These are phyloP conservation scores for Clupea harengus DNA, from an alignment of 2,113 vertebrate species.

Conservation along the genomic window DNA sequence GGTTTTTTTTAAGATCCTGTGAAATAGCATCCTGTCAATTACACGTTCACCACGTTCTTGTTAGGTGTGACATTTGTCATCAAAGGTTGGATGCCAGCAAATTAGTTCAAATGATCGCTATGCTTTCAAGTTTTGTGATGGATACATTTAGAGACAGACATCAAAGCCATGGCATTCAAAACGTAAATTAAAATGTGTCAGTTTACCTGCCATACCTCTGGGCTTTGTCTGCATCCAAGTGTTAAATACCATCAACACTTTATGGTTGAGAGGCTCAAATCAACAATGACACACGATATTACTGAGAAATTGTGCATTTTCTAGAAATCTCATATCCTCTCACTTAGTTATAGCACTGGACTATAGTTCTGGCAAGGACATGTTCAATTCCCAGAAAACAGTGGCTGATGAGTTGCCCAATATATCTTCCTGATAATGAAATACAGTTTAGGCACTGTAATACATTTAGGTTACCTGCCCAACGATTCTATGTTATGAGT, in stretches of 20 bases:
- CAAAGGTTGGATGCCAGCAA: not conserved
- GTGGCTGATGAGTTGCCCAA: not conserved
- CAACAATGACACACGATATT: not conserved
- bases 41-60: not conserved
- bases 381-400: not conserved
- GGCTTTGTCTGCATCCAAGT: not conserved
- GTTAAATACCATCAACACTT: not conserved
- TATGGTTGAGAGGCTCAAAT: not conserved
- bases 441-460: not conserved
- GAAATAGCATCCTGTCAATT: not conserved
- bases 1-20: not conserved
- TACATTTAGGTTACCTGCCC: not conserved
- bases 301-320: not conserved
- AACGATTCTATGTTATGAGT: not conserved
- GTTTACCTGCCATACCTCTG: not conserved
- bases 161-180: not conserved
- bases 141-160: not conserved
- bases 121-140: not conserved
- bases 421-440: not conserved
- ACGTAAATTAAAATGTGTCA: not conserved
- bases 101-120: not conserved
- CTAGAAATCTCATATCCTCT: not conserved
- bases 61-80: not conserved
- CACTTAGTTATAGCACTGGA: not conserved
- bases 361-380: not conserved